Percentiles rank a stretch among this genome's conserved stretches.
Evolutionary conservation across 2,888 invertebrate species (phyloP).

Genomic region (Cryptophagus acutangulus): DNA sequence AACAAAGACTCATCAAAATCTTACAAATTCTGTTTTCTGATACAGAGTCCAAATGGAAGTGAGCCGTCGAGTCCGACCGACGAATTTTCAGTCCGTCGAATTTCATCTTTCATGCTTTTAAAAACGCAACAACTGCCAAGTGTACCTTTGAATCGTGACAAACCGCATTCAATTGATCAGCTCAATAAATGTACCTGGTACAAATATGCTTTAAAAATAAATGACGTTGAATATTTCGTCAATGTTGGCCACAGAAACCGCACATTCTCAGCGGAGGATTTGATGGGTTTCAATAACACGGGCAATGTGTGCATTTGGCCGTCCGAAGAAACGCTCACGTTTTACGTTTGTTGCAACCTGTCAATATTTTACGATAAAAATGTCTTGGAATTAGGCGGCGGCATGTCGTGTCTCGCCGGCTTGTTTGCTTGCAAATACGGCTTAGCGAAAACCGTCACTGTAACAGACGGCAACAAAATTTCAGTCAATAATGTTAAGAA

Average conservation of each 20-base stretch:
- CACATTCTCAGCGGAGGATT: constrained; percentile 62
- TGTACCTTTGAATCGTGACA: constrained; percentile 21
- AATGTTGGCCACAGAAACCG: constrained; percentile 58
- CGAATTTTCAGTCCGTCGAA: constrained; percentile 55
- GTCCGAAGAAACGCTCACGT: constrained; percentile 70
- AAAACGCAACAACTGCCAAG: constrained; percentile 47
- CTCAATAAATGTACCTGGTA: constrained; percentile 56
- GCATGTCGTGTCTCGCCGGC: constrained; percentile 79
- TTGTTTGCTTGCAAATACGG: constrained; percentile 66
- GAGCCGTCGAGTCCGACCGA: constrained; percentile 48
- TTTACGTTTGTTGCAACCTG: constrained; percentile 61
- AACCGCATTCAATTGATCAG: constrained; percentile 36
- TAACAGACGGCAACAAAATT: constrained; percentile 75
- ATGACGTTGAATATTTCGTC: constrained; percentile 50
- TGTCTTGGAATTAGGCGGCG: constrained; percentile 76
- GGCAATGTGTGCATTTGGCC: constrained; percentile 79
- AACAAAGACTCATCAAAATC: constrained; percentile 13
- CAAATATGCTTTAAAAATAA: constrained; percentile 55
- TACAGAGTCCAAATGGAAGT: constrained; percentile 45
- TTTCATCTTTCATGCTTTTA: constrained; percentile 56
- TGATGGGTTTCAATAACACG: constrained; percentile 78
- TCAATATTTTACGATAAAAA: constrained; percentile 61
- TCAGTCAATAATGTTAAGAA: constrained; percentile 68
- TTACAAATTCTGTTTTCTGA: constrained; percentile 22
- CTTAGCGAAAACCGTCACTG: constrained; percentile 57